Evolutionary conservation across 2,113 vertebrate genomes (phyloP).

Genomic region (Reinhardtius hippoglossoides): DNA sequence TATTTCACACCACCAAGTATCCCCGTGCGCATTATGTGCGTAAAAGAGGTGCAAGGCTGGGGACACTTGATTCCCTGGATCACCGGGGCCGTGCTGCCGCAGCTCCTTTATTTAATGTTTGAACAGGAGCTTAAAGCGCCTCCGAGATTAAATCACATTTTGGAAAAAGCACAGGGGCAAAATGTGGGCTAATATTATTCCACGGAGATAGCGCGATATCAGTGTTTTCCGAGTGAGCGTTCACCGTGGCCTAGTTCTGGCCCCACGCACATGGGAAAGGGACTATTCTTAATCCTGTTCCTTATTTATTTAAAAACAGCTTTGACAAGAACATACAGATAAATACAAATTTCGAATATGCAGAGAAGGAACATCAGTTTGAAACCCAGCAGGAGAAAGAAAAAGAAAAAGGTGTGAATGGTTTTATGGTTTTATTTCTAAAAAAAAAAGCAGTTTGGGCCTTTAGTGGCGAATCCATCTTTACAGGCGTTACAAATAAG

Average conservation of each 20-base stretch:
- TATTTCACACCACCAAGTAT: too few species aligned
- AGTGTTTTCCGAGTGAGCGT: slow-evolving; percentile 24
- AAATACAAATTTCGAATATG: neutral
- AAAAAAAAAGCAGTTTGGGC: slow-evolving; percentile 24
- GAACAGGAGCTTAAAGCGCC: slow-evolving; percentile 35
- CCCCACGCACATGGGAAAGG: slow-evolving; percentile 3
- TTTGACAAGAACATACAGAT: neutral
- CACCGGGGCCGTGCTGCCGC: neutral
- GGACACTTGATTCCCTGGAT: neutral
- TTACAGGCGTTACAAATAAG: slow-evolving; percentile 37
- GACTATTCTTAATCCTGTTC: neutral
- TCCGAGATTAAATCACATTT: slow-evolving; percentile 62
- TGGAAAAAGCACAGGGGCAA: slow-evolving; percentile 27
- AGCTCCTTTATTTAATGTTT: slow-evolving; percentile 54
- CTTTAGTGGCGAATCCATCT: slow-evolving; percentile 4
- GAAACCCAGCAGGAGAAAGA: too few species aligned
- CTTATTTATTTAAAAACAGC: neutral
- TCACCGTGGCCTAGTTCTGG: slow-evolving; percentile 27
- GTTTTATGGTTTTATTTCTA: neutral
- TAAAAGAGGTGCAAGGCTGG: too few species aligned
- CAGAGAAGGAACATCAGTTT: neutral
- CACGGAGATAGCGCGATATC: slow-evolving; percentile 43
- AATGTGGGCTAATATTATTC: slow-evolving; percentile 56
- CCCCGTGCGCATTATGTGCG: too few species aligned
- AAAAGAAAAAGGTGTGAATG: too few species aligned